Conservation (phyloP, 2,888 invertebrate genomes). For the Pheosia gnoma region DNA sequence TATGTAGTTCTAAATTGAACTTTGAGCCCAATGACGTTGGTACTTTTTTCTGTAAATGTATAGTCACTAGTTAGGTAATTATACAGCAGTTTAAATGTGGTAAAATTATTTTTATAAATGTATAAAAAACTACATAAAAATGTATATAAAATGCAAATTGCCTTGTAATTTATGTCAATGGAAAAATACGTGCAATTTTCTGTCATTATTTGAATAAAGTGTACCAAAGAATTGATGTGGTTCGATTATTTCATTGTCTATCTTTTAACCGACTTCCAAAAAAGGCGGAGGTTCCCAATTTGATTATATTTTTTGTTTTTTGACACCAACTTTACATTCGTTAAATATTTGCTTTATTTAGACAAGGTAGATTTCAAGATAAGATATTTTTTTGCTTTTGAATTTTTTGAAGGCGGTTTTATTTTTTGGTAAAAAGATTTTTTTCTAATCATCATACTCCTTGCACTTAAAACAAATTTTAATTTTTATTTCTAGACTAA, state of each 20-base stretch:
- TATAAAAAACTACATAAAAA: constrained; percentile 26
- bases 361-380: no score
- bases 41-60: constrained; percentile 62
- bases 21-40: constrained; percentile 77
- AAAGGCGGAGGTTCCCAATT: no score
- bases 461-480: no score
- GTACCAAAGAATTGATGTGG: constrained; percentile 50
- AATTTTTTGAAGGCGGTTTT: no score
- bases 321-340: no score
- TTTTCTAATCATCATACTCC: no score
- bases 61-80: constrained; percentile 27
- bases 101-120: constrained; percentile 43
- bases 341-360: no score
- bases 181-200: constrained; percentile 68
- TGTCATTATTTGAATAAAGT: constrained; percentile 69
- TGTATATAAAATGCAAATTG: constrained; percentile 47
- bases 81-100: constrained; percentile 24
- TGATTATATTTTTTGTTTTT: no score
- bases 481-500: no score
- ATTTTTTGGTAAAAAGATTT: no score
- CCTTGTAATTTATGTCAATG: constrained; percentile 69
- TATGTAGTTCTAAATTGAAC: constrained; percentile 56
- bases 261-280: background rate
- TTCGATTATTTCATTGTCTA: constrained; percentile 7
- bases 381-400: no score